Percentiles rank a stretch among this genome's conserved stretches.
Conservation (phyloP, 2,888 invertebrate species). For the Pelosia muscerda region DNA sequence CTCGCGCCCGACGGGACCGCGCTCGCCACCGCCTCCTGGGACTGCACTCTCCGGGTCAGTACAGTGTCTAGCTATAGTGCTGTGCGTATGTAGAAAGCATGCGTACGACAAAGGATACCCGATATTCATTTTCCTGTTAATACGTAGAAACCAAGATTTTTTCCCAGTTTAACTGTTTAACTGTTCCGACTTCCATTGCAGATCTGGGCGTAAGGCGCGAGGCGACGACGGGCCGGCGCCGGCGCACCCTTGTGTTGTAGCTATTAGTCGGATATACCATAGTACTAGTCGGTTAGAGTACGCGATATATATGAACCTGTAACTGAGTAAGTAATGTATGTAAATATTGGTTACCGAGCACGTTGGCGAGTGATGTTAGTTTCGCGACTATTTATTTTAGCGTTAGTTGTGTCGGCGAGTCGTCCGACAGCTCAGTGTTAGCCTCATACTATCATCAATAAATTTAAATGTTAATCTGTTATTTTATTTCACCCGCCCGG, state of each 20-base stretch:
- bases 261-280: conserved; percentile 43
- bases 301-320: conserved; percentile 31
- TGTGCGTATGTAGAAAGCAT: too few relatives aligned
- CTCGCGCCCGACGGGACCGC: too few relatives aligned
- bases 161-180: neutral
- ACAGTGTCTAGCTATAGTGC: too few relatives aligned
- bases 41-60: too few relatives aligned
- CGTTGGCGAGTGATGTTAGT: conserved; percentile 40
- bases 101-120: too few relatives aligned
- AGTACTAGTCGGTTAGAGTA: conserved; percentile 45
- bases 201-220: conserved; percentile 61
- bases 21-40: too few relatives aligned
- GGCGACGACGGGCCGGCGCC: neutral
- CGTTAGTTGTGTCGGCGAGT: conserved; percentile 38
- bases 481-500: conserved; percentile 7
- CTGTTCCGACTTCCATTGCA: conserved; percentile 43
- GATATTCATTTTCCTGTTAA: too few relatives aligned
- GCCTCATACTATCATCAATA: conserved; percentile 54
- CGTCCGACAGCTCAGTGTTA: conserved; percentile 51
- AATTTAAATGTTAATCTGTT: conserved; percentile 51
- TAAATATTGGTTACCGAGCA: conserved; percentile 51
- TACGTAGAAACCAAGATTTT: neutral
- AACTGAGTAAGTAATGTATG: conserved; percentile 41
- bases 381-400: conserved; percentile 55
- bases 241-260: conserved; percentile 41